Evolutionary conservation across 2,888 invertebrate species (phyloP).

Genomic region (Eupeodes latifasciatus): DNA sequence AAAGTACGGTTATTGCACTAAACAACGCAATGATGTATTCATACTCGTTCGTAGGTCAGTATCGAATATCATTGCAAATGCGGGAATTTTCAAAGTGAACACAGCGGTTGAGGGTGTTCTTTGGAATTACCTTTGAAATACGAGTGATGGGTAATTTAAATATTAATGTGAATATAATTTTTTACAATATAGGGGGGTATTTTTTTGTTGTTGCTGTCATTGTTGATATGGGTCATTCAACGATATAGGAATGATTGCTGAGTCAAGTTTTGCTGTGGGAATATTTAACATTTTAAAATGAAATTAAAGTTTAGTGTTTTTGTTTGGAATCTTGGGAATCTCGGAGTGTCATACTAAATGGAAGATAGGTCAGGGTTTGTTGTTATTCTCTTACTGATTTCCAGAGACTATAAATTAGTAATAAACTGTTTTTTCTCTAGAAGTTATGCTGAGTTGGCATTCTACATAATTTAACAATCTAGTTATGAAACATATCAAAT

Average conservation of each 20-base stretch:
- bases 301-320: not conserved
- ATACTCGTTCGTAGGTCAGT: conserved; percentile 15
- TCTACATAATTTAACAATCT: too few relatives aligned
- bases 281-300: not conserved
- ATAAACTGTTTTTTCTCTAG: too few relatives aligned
- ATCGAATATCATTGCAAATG: conserved; percentile 4
- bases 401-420: too few relatives aligned
- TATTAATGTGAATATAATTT: not conserved
- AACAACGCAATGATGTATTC: not conserved
- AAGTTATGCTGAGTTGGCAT: too few relatives aligned
- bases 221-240: conserved; percentile 8
- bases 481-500: too few relatives aligned
- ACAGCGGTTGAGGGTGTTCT: conserved; percentile 22
- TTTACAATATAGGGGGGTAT: not conserved
- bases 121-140: conserved; percentile 28
- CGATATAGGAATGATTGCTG: not conserved
- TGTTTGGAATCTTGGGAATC: not conserved
- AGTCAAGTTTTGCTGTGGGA: conserved; percentile 13
- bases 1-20: conserved; percentile 27
- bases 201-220: not conserved
- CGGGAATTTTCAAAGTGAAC: conserved; percentile 20
- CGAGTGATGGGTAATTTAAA: not conserved
- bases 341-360: too few relatives aligned
- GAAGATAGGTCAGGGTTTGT: conserved; percentile 6
- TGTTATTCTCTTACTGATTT: not conserved